A percentile compares a stretch with the other conserved stretches of the same genome.
Conservation (phyloP, 2,113 vertebrate species). For the Heterocephalus glaber region DNA sequence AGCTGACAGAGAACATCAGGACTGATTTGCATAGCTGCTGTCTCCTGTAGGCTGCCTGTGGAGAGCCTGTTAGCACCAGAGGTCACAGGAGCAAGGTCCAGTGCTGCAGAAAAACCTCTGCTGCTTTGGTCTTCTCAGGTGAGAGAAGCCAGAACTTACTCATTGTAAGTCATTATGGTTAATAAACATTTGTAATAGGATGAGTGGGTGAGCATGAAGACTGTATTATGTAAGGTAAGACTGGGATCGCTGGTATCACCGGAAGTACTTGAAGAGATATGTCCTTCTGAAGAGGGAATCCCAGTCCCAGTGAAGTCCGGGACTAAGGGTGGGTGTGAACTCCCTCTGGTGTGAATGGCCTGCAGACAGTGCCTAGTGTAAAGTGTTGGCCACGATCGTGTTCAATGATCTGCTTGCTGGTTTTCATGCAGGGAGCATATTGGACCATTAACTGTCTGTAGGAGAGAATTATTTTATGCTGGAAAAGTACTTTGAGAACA, state of each 20-base stretch:
- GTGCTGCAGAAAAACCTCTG: constrained; percentile 47
- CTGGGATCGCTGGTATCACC: not conserved
- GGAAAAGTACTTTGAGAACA: not conserved
- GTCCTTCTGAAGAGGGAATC: not conserved
- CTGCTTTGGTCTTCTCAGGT: constrained; percentile 54
- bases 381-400: not conserved
- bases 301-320: not conserved
- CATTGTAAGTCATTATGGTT: constrained; percentile 56
- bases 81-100: constrained; percentile 32
- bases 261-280: not conserved
- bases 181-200: constrained; percentile 49
- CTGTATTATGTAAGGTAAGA: not conserved
- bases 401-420: not conserved
- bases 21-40: constrained; percentile 54
- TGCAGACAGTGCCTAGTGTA: not conserved
- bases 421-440: not conserved
- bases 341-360: not conserved
- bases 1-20: not conserved
- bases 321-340: not conserved
- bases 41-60: constrained; percentile 27
- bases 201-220: not conserved
- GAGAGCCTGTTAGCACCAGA: constrained; percentile 63
- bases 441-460: not conserved
- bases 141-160: constrained; percentile 62
- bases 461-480: not conserved